Conservation (phyloP, 2,888 invertebrate genomes). For the Furcula furcula region DNA sequence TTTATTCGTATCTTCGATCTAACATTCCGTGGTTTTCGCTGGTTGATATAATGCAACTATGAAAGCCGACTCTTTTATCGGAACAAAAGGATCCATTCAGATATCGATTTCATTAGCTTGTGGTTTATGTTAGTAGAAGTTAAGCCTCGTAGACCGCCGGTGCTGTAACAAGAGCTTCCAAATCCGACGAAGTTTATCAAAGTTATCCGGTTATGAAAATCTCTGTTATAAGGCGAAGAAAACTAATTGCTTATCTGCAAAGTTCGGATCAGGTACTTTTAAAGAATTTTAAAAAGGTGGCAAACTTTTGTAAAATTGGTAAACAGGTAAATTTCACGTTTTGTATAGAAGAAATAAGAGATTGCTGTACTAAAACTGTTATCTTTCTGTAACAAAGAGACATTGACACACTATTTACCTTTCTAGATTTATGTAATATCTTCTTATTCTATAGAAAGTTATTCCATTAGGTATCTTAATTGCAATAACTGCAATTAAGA, state of each 20-base stretch:
- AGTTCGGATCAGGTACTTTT: slow-evolving; percentile 45
- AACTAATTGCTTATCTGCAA: slow-evolving; percentile 51
- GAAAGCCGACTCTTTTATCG: slow-evolving; percentile 20
- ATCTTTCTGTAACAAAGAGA: too few species aligned
- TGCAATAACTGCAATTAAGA: too few species aligned
- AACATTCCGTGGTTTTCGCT: slow-evolving; percentile 25
- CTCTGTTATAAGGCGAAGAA: slow-evolving; percentile 40
- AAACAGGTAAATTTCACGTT: too few species aligned
- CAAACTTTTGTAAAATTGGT: background rate
- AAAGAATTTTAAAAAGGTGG: slow-evolving; percentile 29
- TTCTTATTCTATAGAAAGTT: too few species aligned
- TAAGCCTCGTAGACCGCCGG: slow-evolving; percentile 13
- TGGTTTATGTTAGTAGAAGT: slow-evolving; percentile 20
- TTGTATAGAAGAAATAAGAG: too few species aligned
- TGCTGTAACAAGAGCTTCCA: slow-evolving; percentile 26
- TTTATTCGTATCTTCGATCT: slow-evolving; percentile 29
- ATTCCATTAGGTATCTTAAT: too few species aligned
- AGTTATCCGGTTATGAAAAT: slow-evolving; percentile 52
- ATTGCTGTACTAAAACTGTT: too few species aligned
- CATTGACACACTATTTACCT: too few species aligned
- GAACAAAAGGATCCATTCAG: slow-evolving; percentile 8
- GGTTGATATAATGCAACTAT: slow-evolving; percentile 16
- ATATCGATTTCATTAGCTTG: slow-evolving; percentile 14
- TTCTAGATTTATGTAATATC: too few species aligned
- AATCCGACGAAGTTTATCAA: slow-evolving; percentile 37